phyloP scores from a whole-genome alignment of 2,888 invertebrate genomes.

The Tenthredo distinguenda region DNA sequence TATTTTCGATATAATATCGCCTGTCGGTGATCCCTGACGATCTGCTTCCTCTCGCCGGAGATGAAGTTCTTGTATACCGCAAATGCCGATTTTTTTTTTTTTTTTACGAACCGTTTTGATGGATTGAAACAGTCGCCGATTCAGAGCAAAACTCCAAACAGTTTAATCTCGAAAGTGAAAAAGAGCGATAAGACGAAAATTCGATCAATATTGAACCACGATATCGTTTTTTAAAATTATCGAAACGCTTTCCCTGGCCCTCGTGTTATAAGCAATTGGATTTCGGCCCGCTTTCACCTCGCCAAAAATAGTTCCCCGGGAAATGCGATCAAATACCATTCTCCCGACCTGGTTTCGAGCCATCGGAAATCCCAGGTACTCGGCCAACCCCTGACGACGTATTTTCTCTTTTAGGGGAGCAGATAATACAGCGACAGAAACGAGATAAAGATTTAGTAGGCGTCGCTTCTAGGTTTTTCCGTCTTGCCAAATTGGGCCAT shows the following conservation, averaged over 20 bases:
- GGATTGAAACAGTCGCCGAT: neutral
- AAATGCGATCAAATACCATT: slow-evolving; percentile 14
- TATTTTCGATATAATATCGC: neutral
- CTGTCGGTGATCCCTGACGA: slow-evolving; percentile 12
- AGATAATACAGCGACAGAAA: slow-evolving; percentile 23
- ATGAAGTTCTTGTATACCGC: neutral
- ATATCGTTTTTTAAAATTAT: neutral
- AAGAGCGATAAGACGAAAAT: neutral
- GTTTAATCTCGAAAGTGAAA: neutral
- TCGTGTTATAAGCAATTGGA: neutral
- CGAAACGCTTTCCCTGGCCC: neutral
- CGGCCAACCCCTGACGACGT: neutral
- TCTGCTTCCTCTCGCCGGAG: slow-evolving; percentile 1
- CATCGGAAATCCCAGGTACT: neutral
- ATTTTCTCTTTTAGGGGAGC: slow-evolving; percentile 34
- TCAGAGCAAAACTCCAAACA: neutral
- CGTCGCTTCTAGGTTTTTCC: slow-evolving; percentile 2
- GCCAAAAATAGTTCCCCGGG: neutral
- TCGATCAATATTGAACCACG: neutral
- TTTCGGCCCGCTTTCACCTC: neutral
- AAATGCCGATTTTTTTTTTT: neutral
- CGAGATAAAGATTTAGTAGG: slow-evolving; percentile 45
- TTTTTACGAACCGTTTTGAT: neutral
- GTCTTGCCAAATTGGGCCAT: slow-evolving; percentile 22
- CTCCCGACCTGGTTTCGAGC: neutral